Percentiles rank a stretch among this genome's conserved stretches.
Evolutionary conservation across 1,140 invertebrate genomes (phyloP).

Genomic region (Leptopilina clavipes): DNA sequence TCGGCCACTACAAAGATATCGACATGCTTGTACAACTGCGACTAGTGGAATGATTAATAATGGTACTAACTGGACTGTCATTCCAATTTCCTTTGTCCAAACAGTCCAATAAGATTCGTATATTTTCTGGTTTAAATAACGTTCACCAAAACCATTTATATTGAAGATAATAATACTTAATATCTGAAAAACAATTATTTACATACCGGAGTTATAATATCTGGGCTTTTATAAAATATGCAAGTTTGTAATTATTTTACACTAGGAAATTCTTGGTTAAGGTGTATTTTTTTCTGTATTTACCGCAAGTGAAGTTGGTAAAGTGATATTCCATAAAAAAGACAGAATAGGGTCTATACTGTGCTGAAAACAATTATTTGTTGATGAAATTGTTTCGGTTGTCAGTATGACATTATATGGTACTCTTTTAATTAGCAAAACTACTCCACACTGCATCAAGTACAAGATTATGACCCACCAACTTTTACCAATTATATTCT

Average conservation of each 20-base stretch:
- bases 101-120: slow-evolving; percentile 81
- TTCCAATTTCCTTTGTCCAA: slow-evolving; percentile 86
- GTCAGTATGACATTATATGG: slow-evolving; percentile 91
- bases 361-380: slow-evolving; percentile 74
- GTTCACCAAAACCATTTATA: slow-evolving; percentile 82
- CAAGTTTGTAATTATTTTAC: too few species aligned
- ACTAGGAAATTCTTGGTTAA: too few species aligned
- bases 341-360: slow-evolving; percentile 84
- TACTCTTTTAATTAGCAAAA: slow-evolving; percentile 88
- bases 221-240: too few species aligned
- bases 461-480: slow-evolving; percentile 92
- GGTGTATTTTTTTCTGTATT: slow-evolving; percentile 13
- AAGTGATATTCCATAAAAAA: slow-evolving; percentile 91
- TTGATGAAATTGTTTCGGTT: slow-evolving; percentile 78
- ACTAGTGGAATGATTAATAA: slow-evolving; percentile 85
- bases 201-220: too few species aligned
- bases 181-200: slow-evolving; percentile 74
- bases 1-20: slow-evolving; percentile 88
- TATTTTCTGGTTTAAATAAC: slow-evolving; percentile 81
- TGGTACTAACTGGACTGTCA: slow-evolving; percentile 84
- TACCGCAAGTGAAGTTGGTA: slow-evolving; percentile 86
- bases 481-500: slow-evolving; percentile 85
- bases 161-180: slow-evolving; percentile 86
- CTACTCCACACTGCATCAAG: slow-evolving; percentile 83
- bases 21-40: slow-evolving; percentile 87